Evolutionary conservation across 2,113 vertebrate genomes (phyloP).

Genomic region (Melanotaenia duboulayi): DNA sequence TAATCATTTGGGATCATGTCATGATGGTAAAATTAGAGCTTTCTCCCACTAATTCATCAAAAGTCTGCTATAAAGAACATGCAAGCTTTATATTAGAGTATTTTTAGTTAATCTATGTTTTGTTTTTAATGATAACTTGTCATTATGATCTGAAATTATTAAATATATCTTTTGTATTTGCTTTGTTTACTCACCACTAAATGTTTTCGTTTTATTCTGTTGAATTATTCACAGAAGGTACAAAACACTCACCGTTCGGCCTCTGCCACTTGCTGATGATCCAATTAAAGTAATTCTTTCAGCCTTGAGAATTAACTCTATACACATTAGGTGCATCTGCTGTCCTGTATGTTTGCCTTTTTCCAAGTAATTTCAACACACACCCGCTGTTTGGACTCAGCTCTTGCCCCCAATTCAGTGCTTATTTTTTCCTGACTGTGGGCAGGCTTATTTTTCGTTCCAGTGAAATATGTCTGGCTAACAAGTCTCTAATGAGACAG

Average conservation of each 20-base stretch:
- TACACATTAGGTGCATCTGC: constrained; percentile 24
- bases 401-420: constrained; percentile 41
- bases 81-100: neutral
- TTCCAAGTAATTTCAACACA: constrained; percentile 32
- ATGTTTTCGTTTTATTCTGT: constrained; percentile 36
- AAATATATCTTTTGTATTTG: constrained; percentile 15
- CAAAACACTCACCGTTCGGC: constrained; percentile 37
- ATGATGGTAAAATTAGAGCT: neutral
- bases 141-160: constrained; percentile 8
- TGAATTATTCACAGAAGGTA: constrained; percentile 43
- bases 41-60: neutral
- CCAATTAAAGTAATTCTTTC: constrained; percentile 37
- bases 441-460: constrained; percentile 59
- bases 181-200: constrained; percentile 20
- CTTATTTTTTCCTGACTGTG: constrained; percentile 48
- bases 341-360: constrained; percentile 21
- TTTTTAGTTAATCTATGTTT: neutral
- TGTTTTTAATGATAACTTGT: constrained; percentile 1
- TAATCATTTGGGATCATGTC: neutral
- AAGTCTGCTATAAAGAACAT: neutral
- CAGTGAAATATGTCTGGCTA: constrained; percentile 68
- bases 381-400: constrained; percentile 38
- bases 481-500: constrained; percentile 75
- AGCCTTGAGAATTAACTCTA: constrained; percentile 23
- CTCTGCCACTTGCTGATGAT: constrained; percentile 40